A percentile compares a stretch with the other conserved stretches of the same genome.
Evolutionary conservation across 2,113 vertebrate genomes (phyloP).

Genomic region (Sturnira hondurensis): DNA sequence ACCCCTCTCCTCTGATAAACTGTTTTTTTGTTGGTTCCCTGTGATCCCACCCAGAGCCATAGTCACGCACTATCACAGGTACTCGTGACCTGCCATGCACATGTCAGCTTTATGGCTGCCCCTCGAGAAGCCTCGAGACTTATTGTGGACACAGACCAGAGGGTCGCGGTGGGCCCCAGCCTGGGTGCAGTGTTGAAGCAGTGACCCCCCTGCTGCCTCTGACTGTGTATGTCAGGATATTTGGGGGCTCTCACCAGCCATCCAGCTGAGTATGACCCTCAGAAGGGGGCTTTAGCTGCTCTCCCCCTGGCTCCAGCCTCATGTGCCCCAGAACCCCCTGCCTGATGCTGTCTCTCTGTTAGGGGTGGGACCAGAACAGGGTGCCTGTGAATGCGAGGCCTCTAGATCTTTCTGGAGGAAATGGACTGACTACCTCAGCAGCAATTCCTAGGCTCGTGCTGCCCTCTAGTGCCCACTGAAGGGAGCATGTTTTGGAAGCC

Average conservation of each 20-base stretch:
- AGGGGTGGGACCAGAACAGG: no score
- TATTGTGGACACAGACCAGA: background rate
- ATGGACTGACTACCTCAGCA: accelerated
- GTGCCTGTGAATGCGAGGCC: background rate
- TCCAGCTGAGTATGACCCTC: no score
- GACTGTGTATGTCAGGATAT: background rate
- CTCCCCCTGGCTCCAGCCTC: no score
- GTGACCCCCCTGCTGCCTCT: background rate
- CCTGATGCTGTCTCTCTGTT: no score
- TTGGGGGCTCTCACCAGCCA: no score
- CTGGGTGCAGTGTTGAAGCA: background rate
- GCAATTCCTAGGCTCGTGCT: background rate
- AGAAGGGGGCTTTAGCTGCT: background rate
- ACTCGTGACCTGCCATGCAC: background rate
- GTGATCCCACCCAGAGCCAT: background rate
- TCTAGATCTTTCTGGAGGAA: background rate
- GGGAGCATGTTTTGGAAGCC: background rate
- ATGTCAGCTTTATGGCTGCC: no score
- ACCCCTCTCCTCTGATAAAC: background rate
- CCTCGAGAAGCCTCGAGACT: accelerated
- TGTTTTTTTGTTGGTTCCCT: background rate
- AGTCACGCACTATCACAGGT: background rate
- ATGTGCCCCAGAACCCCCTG: accelerated
- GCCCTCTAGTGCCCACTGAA: conserved; percentile 61
- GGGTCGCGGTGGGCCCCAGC: background rate